phyloP scores from a whole-genome alignment of 2,797 vertebrate species.

The Chaetophractus vellerosus region DNA sequence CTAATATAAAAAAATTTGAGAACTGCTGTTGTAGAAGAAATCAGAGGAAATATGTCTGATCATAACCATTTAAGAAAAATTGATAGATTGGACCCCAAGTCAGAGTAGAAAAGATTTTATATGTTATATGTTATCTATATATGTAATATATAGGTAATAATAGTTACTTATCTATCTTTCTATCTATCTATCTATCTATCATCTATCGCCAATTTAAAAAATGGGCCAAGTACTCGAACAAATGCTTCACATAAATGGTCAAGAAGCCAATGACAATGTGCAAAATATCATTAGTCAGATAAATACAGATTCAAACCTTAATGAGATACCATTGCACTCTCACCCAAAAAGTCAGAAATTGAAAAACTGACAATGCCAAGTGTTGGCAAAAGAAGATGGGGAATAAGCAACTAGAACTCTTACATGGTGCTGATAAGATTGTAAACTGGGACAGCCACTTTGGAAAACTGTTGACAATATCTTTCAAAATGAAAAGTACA shows the following conservation, averaged over 20 bases:
- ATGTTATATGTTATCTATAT: not conserved
- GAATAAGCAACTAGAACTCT: not conserved
- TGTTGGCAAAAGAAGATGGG: not conserved
- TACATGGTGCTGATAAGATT: not conserved
- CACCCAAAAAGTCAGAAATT: not conserved
- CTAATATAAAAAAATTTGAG: not conserved
- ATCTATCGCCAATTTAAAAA: not conserved
- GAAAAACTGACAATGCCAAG: not conserved
- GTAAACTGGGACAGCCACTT: not conserved
- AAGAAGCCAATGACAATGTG: not conserved
- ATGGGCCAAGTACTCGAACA: not conserved
- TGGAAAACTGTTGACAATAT: not conserved
- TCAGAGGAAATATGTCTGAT: not conserved
- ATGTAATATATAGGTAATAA: no score
- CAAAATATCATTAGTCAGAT: not conserved
- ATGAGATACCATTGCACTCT: not conserved
- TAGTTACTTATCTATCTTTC: not conserved
- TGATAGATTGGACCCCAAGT: not conserved
- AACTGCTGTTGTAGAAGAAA: constrained; percentile 20
- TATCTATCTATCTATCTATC: not conserved
- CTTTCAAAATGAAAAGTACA: not conserved
- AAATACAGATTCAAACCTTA: not conserved
- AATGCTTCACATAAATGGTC: not conserved
- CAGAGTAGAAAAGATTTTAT: constrained; percentile 15
- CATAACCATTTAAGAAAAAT: constrained; percentile 29